Evolutionary conservation across 2,113 vertebrate species (phyloP), one percentile per base, ranked within the genome.

Genomic region (Chitala chitala): DNA sequence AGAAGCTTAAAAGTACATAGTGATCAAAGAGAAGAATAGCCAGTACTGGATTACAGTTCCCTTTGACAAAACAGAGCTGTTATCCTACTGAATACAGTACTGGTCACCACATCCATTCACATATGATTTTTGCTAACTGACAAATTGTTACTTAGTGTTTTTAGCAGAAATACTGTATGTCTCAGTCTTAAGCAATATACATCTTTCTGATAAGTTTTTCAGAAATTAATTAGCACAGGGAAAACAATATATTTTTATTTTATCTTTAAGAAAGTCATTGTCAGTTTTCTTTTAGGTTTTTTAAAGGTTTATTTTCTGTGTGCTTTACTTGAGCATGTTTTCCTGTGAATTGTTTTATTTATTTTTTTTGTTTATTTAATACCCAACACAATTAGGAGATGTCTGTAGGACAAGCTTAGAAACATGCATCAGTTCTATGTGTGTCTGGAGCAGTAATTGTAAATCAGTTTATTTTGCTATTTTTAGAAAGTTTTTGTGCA

Each of bases 401-500:
- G 15, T 15, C 17, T n/a, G 69, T 29, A 31, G 15, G 46, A 44
- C 31, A 20, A 31, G 61, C 22, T 22, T 15, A 58, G n/a, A 31
- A 42, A 4, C 0, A 1, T 24, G 12, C 5, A 24, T 36, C 40
- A 20, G 42, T n/a, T 1, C 36, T 38, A 46, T 12, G 51, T 15
- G 40, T n/a, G 29, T 10, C n/a, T 69, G 26, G 17, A 36, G 42
- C 24, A 69, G 61, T 24, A 56, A 61, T n/a, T 69, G 29, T 20
- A 61, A 36, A 24, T n/a, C 56, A 58, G 31, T 70, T 33, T 69
- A 29, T 61, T 59, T 68, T 17, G 26, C 38, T 12, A 1, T 75
- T 4, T 46, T 58, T 71, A 58, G 36, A 69, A 70, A 29, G 26
- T 54, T 31, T 36, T 53, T 50, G n/a, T n/a, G n/a, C n/a, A n/a